Conservation (phyloP, 2,888 invertebrate species). For the Anthoptus insignis region DNA sequence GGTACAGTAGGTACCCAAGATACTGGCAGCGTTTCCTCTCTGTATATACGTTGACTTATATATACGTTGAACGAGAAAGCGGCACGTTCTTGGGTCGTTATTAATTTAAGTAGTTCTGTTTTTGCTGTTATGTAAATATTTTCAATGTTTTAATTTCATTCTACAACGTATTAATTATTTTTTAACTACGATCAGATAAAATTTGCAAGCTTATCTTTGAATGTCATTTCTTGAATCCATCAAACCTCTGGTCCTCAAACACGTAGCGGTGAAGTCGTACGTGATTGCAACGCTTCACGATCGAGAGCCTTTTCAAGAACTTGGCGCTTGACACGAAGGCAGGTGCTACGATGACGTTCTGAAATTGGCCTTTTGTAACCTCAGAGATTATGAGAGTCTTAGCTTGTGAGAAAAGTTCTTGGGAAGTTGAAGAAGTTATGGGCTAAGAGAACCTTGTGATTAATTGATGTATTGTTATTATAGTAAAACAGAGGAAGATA, state of each 20-base stretch:
- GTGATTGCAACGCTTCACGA: constrained; percentile 23
- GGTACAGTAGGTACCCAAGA: too few species aligned
- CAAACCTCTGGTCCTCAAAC: constrained; percentile 10
- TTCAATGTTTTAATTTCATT: too few species aligned
- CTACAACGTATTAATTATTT: too few species aligned
- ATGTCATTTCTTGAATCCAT: constrained; percentile 21
- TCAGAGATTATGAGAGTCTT: not conserved
- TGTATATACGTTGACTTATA: too few species aligned
- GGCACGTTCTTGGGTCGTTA: too few species aligned
- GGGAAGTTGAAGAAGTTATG: not conserved
- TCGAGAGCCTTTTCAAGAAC: not conserved
- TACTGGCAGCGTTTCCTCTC: too few species aligned
- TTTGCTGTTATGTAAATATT: too few species aligned
- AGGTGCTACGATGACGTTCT: constrained; percentile 7
- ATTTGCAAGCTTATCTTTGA: not conserved
- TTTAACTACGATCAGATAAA: too few species aligned
- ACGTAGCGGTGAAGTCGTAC: constrained; percentile 29
- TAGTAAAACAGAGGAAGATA: too few species aligned
- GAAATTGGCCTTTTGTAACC: constrained; percentile 2
- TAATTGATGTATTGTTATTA: too few species aligned
- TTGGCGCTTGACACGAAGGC: constrained; percentile 6
- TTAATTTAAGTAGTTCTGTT: too few species aligned
- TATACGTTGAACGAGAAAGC: too few species aligned
- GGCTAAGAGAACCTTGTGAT: not conserved
- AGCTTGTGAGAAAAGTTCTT: not conserved